Evolutionary conservation across 2,888 invertebrate species (phyloP).

Genomic region (Hydroisotoma schaefferi): DNA sequence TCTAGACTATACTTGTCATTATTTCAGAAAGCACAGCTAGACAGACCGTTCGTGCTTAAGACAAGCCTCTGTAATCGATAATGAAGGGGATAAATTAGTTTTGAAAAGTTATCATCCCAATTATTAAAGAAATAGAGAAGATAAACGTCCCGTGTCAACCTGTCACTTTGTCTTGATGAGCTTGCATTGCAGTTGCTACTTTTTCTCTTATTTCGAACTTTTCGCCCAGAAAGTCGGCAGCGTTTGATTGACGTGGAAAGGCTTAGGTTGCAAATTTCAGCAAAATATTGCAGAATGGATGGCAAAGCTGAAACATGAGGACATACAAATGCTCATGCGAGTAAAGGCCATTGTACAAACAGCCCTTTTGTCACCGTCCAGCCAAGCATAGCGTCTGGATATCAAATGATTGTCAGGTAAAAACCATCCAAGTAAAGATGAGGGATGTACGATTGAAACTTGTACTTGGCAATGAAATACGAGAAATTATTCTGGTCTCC

Average conservation of each 20-base stretch:
- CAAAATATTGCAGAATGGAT: slow-evolving; percentile 1
- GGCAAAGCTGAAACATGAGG: no score
- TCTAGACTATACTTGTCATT: no score
- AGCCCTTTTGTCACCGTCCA: neutral
- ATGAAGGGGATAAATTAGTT: no score
- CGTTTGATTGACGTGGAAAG: neutral
- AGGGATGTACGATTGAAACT: neutral
- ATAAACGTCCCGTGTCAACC: neutral
- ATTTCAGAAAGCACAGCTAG: no score
- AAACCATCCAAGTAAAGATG: neutral
- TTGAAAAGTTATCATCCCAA: no score
- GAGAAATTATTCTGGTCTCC: neutral
- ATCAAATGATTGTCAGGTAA: slow-evolving; percentile 1
- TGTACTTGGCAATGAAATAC: neutral
- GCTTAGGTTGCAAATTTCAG: neutral
- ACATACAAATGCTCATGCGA: no score
- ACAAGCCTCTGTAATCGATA: no score
- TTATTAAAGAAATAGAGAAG: slow-evolving; percentile 1
- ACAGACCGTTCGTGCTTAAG: no score
- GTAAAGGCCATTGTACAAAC: neutral
- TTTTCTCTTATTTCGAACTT: no score
- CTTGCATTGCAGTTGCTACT: no score
- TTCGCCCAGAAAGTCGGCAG: neutral
- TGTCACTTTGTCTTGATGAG: no score
- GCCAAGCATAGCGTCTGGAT: neutral